phyloP scores from a whole-genome alignment of 2,797 vertebrate genomes.

The Sebastes diploproa region DNA sequence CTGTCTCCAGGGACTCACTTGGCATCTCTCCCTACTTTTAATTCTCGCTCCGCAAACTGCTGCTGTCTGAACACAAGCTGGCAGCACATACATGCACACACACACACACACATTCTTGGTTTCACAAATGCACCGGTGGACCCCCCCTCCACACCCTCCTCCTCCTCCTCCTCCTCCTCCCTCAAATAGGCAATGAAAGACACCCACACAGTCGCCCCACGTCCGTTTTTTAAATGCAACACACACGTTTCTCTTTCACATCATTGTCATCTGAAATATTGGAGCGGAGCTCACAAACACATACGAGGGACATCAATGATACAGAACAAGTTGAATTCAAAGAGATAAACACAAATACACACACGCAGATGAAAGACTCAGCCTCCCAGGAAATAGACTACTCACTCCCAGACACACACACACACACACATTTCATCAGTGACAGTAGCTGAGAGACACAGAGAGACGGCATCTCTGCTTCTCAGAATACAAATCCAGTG shows the following conservation, averaged over 20 bases:
- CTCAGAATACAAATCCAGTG: constrained; percentile 53
- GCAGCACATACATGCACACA: constrained; percentile 22
- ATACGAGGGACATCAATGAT: constrained; percentile 50
- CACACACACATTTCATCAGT: constrained; percentile 41
- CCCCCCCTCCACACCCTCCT: not conserved
- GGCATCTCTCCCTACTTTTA: constrained; percentile 80
- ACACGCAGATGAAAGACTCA: constrained; percentile 44
- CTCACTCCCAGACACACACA: constrained; percentile 12
- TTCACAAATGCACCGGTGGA: constrained; percentile 38
- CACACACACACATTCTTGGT: not conserved
- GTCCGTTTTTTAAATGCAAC: constrained; percentile 35
- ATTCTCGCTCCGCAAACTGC: constrained; percentile 80
- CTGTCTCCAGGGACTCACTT: constrained; percentile 80
- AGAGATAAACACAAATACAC: constrained; percentile 60
- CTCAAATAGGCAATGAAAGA: constrained; percentile 43
- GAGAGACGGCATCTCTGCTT: constrained; percentile 8
- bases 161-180: too few species aligned
- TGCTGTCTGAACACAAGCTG: constrained; percentile 79
- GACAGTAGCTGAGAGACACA: constrained; percentile 44
- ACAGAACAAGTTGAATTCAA: constrained; percentile 60
- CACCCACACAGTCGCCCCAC: constrained; percentile 30
- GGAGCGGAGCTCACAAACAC: constrained; percentile 42
- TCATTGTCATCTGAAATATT: constrained; percentile 66
- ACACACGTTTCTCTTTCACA: constrained; percentile 19
- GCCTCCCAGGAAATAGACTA: constrained; percentile 54